phyloP scores from a whole-genome alignment of 1,140 invertebrate genomes.

The Nylanderia fulva region DNA sequence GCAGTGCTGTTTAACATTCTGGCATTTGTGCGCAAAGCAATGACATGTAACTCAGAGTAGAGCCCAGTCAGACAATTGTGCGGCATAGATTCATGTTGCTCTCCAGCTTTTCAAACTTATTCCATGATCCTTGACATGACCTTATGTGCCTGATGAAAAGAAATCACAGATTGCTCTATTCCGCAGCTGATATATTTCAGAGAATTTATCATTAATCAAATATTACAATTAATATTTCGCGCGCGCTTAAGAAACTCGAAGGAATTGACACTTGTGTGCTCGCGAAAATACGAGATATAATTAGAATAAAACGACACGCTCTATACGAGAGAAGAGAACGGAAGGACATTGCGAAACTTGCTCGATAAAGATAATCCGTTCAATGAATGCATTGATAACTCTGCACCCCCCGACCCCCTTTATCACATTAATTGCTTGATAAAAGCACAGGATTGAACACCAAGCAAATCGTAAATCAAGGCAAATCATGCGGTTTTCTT shows the following conservation, averaged over 20 bases:
- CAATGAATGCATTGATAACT: constrained; percentile 4
- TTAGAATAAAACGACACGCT: not conserved
- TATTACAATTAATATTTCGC: not conserved
- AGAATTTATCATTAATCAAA: not conserved
- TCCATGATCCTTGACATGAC: constrained; percentile 61
- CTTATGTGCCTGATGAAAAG: constrained; percentile 67
- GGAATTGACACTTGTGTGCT: not conserved
- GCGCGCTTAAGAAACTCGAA: not conserved
- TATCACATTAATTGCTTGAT: constrained; percentile 10
- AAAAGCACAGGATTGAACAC: not conserved
- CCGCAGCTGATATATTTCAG: not conserved
- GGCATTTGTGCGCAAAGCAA: constrained; percentile 68
- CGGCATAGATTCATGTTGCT: constrained; percentile 64
- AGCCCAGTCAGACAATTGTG: constrained; percentile 67
- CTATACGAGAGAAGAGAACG: too few relatives aligned
- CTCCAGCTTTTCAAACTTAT: constrained; percentile 53
- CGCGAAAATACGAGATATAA: not conserved
- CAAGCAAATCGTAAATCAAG: not conserved
- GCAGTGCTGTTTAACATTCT: constrained; percentile 71
- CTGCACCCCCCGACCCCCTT: not conserved
- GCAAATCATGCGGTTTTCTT: not conserved
- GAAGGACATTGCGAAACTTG: not conserved
- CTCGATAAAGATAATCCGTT: constrained; percentile 2
- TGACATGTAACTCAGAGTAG: constrained; percentile 56
- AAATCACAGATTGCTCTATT: constrained; percentile 25